Evolutionary conservation across 2,797 vertebrate species (phyloP), one percentile per base, ranked within the genome.

Genomic region (Argyrosomus regius): DNA sequence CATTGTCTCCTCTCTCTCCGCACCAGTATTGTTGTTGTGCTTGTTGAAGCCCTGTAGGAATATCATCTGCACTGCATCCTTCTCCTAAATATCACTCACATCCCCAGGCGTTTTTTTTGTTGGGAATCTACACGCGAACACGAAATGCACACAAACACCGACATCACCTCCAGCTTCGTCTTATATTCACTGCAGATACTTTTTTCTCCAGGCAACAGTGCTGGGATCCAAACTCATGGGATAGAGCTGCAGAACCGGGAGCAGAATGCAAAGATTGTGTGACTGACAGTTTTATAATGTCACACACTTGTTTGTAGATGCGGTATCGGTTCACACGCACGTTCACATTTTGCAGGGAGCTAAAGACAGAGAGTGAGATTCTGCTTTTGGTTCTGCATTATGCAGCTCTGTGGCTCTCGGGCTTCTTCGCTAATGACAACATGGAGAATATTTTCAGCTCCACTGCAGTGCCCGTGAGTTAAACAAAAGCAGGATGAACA

Each of bases 11-110:
- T 69, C 49, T 59, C 39, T 52, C 11, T 49, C 53, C 1, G 35
- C 67, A 63, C 50, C 75, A 65, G 48, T 56, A 46, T 82, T 76
- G 61, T 80, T 80, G 35, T 71, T 59, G 26, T 52, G 20, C 70
- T 59, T 52, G 57, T 73, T 78, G 28, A 70, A 84, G 66, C 78
- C n/a, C 52, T 20, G 20, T 2, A 52, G 59, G 72, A 72, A 66
- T 52, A 73, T 66, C 68, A 73, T 81, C 41, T 52, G 58, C 53
- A 3, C 24, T 22, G 61, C 52, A n/a, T 79, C 48, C 16, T 69
- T 57, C 35, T 35, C 10, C 71, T 57, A 72, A 78, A 66, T 61
- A 78, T 75, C 60, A 77, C 6, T 57, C 41, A 4, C 59, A 62
- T 70, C 48, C 69, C 11, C 7, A 1, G 64, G 68, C 67, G 3